Base-by-base conservation (phyloP, 1,140 invertebrate genomes). In the Thaumatotibia leucotreta region DNA sequence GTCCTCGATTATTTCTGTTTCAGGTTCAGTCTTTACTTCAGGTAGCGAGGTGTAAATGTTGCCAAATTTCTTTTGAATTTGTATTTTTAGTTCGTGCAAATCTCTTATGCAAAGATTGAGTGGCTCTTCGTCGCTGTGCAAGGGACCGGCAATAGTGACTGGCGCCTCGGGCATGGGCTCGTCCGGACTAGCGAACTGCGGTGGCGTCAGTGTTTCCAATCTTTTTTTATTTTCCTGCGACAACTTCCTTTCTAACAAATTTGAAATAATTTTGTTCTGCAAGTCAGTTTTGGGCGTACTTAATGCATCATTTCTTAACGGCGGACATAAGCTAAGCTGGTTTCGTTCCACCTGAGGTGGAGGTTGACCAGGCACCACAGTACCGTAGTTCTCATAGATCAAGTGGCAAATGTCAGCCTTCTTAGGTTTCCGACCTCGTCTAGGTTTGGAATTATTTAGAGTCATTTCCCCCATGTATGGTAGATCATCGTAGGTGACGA, bases 401-500 rank as follows among this genome's bases (percentile, higher is more conserved):
- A 97, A 87, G 76, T 97, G 96, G 72, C 96, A 97, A 68, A 97
- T 97, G 78, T 97, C 96, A 0, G 96, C 96, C 77, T 97, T 97
- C 75, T 97, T 97, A 0, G 96, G 97, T 73, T 97, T 97, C 9
- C 97, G 90, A 0, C 96, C 96, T 68, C 97, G 92, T 29, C 96
- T 86, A 0, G 96, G 96, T 74, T 97, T 95, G 9, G 95, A 96
- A 83, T 97, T 96, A 80, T 97, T 96, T 65, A 97, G 82, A 0
- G 96, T 97, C 91, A 97, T 97, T 79, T 97, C 96, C 1, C 97
- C 96, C 96, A 97, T 97, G 83, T 97, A 97, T 0, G 96, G 96
- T 2, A 97, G 88, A 76, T 97, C 96, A n/a, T 95, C 93, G 74
- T 96, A 96, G 61, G 95, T 95, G 65, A 96, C 86, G 10, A 93